Percentiles rank a stretch among this genome's conserved stretches.
phyloP scores from a whole-genome alignment of 1,140 invertebrate species.

The Idris sp. region DNA sequence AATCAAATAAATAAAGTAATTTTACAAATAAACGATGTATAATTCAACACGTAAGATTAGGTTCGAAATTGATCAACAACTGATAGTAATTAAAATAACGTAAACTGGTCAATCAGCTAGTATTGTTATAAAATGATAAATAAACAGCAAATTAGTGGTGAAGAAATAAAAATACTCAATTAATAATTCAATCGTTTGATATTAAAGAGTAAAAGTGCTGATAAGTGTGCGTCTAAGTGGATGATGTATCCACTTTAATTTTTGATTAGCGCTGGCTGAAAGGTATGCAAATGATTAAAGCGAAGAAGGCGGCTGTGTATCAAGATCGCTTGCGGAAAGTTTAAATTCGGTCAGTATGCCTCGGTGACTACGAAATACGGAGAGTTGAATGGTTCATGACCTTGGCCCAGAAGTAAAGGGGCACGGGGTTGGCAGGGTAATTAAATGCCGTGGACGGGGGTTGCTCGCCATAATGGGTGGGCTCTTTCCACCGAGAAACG shows the following conservation, averaged over 20 bases:
- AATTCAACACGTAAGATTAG: too few relatives aligned
- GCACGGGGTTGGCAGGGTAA: constrained; percentile 76
- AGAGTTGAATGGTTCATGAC: constrained; percentile 77
- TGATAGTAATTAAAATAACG: too few relatives aligned
- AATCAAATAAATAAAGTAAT: too few relatives aligned
- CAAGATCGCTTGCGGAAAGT: constrained; percentile 63
- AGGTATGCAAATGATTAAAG: constrained; percentile 28
- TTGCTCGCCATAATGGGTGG: constrained; percentile 73
- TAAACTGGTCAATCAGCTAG: too few relatives aligned
- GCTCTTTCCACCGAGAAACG: constrained; percentile 65
- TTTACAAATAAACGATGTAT: too few relatives aligned
- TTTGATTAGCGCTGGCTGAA: constrained; percentile 14
- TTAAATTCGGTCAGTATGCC: constrained; percentile 77
- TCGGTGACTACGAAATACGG: constrained; percentile 69
- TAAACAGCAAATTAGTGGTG: too few relatives aligned
- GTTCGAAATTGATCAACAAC: too few relatives aligned
- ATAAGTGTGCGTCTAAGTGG: too few relatives aligned
- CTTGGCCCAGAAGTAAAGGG: constrained; percentile 75
- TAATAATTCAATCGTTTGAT: too few relatives aligned
- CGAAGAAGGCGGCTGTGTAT: constrained; percentile 45
- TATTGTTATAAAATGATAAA: too few relatives aligned
- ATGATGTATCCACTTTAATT: not conserved
- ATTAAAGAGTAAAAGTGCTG: too few relatives aligned
- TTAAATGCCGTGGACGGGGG: constrained; percentile 77
- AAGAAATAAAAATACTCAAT: too few relatives aligned